These are phyloP conservation scores for Eupithecia inturbata DNA, from an alignment of 2,888 invertebrate species.

Conservation along the genomic window DNA sequence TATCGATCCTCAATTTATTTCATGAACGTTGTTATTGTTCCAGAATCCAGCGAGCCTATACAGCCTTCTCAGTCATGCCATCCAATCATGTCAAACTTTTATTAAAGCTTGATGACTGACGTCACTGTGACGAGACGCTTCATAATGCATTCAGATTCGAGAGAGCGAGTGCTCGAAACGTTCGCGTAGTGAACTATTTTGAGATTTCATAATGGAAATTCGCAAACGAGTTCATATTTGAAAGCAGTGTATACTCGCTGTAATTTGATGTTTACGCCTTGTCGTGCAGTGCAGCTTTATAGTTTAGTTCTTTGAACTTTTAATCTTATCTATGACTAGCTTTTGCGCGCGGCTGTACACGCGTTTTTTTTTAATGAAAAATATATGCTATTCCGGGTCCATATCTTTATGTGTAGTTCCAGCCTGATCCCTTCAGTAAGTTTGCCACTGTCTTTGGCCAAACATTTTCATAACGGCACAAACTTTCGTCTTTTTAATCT, in stretches of 20 bases:
- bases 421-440: neutral
- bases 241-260: neutral
- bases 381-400: neutral
- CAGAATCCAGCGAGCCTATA: neutral
- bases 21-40: neutral
- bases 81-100: constrained; percentile 33
- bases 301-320: neutral
- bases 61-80: constrained; percentile 24
- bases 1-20: neutral
- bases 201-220: constrained; percentile 9
- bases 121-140: constrained; percentile 20
- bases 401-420: neutral
- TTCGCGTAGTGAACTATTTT: constrained; percentile 19
- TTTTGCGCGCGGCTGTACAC: neutral
- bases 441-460: neutral
- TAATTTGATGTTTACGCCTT: neutral
- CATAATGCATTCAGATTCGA: constrained; percentile 34
- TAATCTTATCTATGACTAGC: neutral
- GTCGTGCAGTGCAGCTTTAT: neutral
- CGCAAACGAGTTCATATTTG: constrained; percentile 8
- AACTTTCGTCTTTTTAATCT: no score
- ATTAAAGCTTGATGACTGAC: constrained; percentile 36
- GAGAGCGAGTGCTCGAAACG: constrained; percentile 19
- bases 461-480: neutral
- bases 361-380: neutral